phyloP scores from a whole-genome alignment of 2,888 invertebrate species.

The Octonoba sinensis region DNA sequence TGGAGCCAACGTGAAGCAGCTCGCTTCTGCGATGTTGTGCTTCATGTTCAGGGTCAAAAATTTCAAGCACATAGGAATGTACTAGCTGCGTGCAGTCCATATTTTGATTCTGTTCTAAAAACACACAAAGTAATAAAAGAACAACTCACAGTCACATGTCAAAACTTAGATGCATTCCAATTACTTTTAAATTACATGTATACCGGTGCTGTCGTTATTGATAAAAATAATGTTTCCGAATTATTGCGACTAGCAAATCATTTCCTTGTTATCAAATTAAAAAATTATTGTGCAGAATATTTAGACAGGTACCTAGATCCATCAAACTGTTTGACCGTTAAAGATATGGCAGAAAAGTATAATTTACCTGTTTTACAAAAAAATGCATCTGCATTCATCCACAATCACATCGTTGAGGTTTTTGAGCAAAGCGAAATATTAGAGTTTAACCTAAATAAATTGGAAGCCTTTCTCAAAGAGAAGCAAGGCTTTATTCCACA shows the following conservation, averaged over 20 bases:
- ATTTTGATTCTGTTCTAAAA: constrained; percentile 77
- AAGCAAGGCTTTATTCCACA: constrained; percentile 72
- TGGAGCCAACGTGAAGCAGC: constrained; percentile 72
- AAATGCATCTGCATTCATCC: constrained; percentile 75
- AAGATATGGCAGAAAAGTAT: constrained; percentile 76
- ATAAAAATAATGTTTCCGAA: constrained; percentile 77
- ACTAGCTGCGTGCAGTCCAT: constrained; percentile 77
- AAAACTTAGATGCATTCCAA: constrained; percentile 76
- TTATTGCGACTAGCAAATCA: constrained; percentile 77
- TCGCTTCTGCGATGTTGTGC: constrained; percentile 77
- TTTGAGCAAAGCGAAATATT: constrained; percentile 76
- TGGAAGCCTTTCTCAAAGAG: constrained; percentile 75
- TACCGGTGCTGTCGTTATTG: constrained; percentile 77
- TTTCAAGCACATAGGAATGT: constrained; percentile 78
- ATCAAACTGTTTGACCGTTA: constrained; percentile 77
- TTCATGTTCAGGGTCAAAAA: constrained; percentile 76
- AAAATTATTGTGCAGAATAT: constrained; percentile 78
- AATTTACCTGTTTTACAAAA: constrained; percentile 76
- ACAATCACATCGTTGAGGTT: constrained; percentile 74
- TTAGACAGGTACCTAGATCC: constrained; percentile 77
- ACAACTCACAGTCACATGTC: constrained; percentile 75
- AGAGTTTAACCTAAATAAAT: constrained; percentile 73
- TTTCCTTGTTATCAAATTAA: constrained; percentile 77
- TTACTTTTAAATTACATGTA: constrained; percentile 78
- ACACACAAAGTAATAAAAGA: constrained; percentile 74